Evolutionary conservation across 2,888 invertebrate genomes (phyloP).

Genomic region (Actias luna): DNA sequence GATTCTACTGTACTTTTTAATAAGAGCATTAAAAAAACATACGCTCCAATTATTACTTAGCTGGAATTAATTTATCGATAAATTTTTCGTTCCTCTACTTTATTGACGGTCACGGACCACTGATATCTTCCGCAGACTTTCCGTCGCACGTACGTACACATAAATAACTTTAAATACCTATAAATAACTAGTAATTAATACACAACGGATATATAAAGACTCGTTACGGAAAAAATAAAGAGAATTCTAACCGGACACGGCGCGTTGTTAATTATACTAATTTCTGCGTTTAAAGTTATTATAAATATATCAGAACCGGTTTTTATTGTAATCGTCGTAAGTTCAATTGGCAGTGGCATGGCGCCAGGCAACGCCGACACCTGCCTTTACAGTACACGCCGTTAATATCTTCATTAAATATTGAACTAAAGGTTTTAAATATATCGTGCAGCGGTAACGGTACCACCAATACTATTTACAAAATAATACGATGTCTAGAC

Average conservation of each 20-base stretch:
- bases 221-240: conserved; percentile 8
- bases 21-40: too few relatives aligned
- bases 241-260: not conserved
- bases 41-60: too few relatives aligned
- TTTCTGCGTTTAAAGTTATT: not conserved
- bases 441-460: too few relatives aligned
- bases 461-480: too few relatives aligned
- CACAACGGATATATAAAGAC: not conserved
- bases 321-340: not conserved
- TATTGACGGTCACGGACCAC: not conserved
- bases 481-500: too few relatives aligned
- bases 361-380: not conserved
- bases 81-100: too few relatives aligned
- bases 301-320: conserved; percentile 1
- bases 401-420: not conserved
- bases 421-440: not conserved
- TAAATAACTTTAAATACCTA: not conserved
- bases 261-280: not conserved
- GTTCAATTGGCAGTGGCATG: not conserved
- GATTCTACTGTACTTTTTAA: too few relatives aligned
- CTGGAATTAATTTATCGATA: too few relatives aligned
- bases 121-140: not conserved
- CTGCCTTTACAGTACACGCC: not conserved
- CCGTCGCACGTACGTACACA: not conserved
- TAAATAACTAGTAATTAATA: conserved; percentile 2